Percentiles rank a stretch among this genome's conserved stretches.
Evolutionary conservation across 1,140 invertebrate genomes (phyloP).

Genomic region (Polyergus mexicanus): DNA sequence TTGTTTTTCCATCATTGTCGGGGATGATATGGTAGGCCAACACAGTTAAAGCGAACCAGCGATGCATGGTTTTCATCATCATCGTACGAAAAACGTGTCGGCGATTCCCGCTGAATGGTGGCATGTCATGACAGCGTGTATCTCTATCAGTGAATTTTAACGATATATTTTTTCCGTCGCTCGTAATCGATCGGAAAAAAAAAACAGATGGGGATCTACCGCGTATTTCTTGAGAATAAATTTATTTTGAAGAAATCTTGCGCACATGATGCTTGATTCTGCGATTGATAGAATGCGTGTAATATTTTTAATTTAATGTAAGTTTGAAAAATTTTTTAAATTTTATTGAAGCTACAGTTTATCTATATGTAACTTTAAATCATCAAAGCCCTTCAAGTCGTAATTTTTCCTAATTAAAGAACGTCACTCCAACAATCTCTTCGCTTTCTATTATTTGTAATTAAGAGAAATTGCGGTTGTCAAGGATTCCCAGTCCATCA

Average conservation of each 20-base stretch:
- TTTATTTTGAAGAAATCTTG: too few species aligned
- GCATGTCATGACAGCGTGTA: background rate
- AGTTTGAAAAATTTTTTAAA: too few species aligned
- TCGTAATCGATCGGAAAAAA: too few species aligned
- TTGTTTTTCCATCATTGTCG: slow-evolving; percentile 69
- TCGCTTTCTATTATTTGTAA: background rate
- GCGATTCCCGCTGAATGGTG: slow-evolving; percentile 3
- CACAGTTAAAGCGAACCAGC: slow-evolving; percentile 46
- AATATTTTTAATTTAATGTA: too few species aligned
- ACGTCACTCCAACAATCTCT: background rate
- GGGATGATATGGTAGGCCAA: background rate
- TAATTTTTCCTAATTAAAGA: background rate
- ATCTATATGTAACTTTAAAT: background rate
- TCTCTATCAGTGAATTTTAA: slow-evolving; percentile 1
- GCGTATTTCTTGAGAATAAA: too few species aligned
- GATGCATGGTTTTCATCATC: slow-evolving; percentile 52
- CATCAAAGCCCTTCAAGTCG: background rate
- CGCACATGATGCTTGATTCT: too few species aligned
- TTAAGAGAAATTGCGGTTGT: background rate
- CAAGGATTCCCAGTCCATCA: background rate
- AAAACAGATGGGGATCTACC: too few species aligned
- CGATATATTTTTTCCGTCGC: background rate
- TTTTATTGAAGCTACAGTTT: too few species aligned
- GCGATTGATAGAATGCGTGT: too few species aligned
- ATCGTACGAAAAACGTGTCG: slow-evolving; percentile 50